phyloP scores from a whole-genome alignment of 2,113 vertebrate species.

The human region GRCh38 chr9:81116001-81116500 shows the following conservation, averaged over 20 bases:
- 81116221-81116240: not conserved
- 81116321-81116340: not conserved
- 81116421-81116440: conserved; percentile 35
- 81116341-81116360: conserved; percentile 14
- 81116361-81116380: not conserved
- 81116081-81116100: not conserved
- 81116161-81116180: not conserved
- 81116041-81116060: not conserved
- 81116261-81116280: not conserved
- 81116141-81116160: not conserved
- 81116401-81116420: not conserved
- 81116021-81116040: not conserved
- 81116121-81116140: not conserved
- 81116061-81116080: not conserved
- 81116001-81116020: not conserved
- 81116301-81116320: not conserved
- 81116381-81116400: not conserved
- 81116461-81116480: conserved; percentile 30
- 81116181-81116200: not conserved
- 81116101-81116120: not conserved
- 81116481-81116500: conserved; percentile 67
- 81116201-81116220: not conserved
- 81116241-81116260: not conserved
- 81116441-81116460: not conserved
- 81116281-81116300: not conserved